These are phyloP conservation scores for Chloroceryle amazona DNA, from an alignment of 2,797 vertebrate genomes.

Conservation along the genomic window DNA sequence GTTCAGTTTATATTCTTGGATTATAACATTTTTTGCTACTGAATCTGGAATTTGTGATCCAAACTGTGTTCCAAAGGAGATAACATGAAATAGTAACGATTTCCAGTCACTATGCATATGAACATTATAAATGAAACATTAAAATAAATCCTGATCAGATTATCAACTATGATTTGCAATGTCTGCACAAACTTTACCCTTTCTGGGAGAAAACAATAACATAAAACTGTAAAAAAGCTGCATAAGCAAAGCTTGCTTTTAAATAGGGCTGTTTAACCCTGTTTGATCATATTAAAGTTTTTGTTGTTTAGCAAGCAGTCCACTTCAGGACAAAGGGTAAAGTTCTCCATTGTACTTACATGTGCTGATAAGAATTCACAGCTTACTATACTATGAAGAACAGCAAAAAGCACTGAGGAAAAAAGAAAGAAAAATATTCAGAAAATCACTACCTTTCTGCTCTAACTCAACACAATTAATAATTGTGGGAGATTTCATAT, in stretches of 20 bases:
- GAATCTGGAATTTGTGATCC: not conserved
- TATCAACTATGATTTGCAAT: not conserved
- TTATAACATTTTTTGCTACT: not conserved
- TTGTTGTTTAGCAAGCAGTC: not conserved
- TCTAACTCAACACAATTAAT: not conserved
- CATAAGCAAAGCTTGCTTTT: not conserved
- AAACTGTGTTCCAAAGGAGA: not conserved
- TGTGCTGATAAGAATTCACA: not conserved
- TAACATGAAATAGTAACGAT: constrained; percentile 11
- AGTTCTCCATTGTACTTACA: not conserved
- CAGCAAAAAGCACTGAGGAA: not conserved
- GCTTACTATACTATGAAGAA: not conserved
- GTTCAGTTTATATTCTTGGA: not conserved
- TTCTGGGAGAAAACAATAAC: not conserved
- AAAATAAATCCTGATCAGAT: not conserved
- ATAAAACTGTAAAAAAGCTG: not conserved
- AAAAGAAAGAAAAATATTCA: not conserved
- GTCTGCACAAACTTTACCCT: not conserved
- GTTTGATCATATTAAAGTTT: not conserved
- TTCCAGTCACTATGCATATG: not conserved
- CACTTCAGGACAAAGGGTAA: not conserved
- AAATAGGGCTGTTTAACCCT: not conserved
- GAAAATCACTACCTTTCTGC: not conserved
- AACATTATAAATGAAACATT: not conserved
- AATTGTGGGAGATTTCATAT: not conserved